Conservation (phyloP, 1,140 invertebrate genomes). For the Formica exsecta region DNA sequence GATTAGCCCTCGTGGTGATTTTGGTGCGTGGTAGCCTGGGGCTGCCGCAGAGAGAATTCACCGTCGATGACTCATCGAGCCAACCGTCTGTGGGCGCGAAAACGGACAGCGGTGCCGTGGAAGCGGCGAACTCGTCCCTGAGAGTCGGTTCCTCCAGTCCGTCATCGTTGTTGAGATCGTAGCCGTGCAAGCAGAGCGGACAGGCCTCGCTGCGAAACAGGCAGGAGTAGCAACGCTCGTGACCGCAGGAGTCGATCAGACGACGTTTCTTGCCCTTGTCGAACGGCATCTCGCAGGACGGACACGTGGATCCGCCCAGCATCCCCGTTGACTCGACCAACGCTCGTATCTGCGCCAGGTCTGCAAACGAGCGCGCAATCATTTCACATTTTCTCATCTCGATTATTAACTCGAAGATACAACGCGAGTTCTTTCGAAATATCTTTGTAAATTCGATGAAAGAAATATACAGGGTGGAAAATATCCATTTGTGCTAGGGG, state of each 20-base stretch:
- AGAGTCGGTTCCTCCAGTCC: constrained; percentile 70
- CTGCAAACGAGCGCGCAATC: constrained; percentile 84
- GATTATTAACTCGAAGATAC: neutral
- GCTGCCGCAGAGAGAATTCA: constrained; percentile 84
- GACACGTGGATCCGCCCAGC: constrained; percentile 89
- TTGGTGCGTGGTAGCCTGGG: constrained; percentile 80
- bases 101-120: constrained; percentile 74
- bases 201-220: constrained; percentile 96
- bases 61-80: constrained; percentile 82
- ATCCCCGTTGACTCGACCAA: constrained; percentile 89
- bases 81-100: constrained; percentile 78
- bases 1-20: constrained; percentile 73
- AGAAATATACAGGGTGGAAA: no score
- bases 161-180: constrained; percentile 74
- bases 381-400: neutral
- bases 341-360: constrained; percentile 91
- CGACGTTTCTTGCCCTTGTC: constrained; percentile 97
- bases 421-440: neutral
- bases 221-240: constrained; percentile 97
- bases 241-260: constrained; percentile 97
- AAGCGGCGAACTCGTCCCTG: constrained; percentile 64
- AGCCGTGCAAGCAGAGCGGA: constrained; percentile 90
- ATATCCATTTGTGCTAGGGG: no score
- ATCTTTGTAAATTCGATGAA: no score
- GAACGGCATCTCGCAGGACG: constrained; percentile 96